These are phyloP conservation scores for Globodera rostochiensis DNA, from an alignment of 1,140 invertebrate genomes.

Conservation along the genomic window DNA sequence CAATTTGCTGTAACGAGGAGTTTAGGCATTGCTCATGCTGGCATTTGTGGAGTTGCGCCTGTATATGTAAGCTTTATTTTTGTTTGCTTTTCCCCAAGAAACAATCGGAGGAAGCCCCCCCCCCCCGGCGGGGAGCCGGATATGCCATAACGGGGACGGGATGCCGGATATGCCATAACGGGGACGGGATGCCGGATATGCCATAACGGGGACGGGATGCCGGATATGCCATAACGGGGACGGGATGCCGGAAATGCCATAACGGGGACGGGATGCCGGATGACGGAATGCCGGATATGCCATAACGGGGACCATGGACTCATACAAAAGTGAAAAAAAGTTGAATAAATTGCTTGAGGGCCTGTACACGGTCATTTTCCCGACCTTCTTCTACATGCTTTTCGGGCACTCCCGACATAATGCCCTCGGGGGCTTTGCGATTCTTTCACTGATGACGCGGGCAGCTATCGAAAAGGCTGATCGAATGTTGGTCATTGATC, in stretches of 20 bases:
- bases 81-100: background rate
- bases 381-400: constrained; percentile 62
- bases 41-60: constrained; percentile 62
- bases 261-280: no score
- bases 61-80: constrained; percentile 49
- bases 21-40: constrained; percentile 61
- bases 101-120: no score
- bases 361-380: constrained; percentile 63
- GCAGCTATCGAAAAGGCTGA: constrained; percentile 45
- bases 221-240: background rate
- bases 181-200: no score
- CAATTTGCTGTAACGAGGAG: background rate
- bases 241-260: no score
- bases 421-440: constrained; percentile 53
- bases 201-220: no score
- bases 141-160: background rate
- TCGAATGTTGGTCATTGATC: constrained; percentile 21
- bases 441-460: constrained; percentile 49
- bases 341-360: constrained; percentile 16
- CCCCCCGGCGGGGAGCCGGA: background rate
- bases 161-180: no score
- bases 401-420: constrained; percentile 64
- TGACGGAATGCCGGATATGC: no score
- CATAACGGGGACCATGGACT: background rate
- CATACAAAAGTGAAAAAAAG: no score